Evolutionary conservation across 2,888 invertebrate species (phyloP), one percentile per base, ranked within the genome.

Genomic region (Phania funesta): DNA sequence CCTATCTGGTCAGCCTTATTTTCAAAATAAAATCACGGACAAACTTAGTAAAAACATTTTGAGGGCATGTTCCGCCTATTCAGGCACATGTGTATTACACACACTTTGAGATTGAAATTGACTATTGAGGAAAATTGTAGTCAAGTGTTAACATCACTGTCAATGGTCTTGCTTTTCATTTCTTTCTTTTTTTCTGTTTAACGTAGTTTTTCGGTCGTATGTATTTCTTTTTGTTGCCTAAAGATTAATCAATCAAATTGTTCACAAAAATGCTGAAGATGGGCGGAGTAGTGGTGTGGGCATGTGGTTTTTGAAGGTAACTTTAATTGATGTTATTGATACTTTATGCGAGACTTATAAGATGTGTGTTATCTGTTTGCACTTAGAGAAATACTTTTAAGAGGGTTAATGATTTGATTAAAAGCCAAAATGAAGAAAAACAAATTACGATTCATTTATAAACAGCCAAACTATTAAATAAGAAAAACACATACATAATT

Each of bases 231-330:
- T 80, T 70, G 18, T 70, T 75, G 70, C 64, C 68, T 32, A 35
- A 20, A 75, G 80, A 64, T 75, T 75, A 80, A 80, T 80, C 74
- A 70, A 80, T 80, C 80, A 80, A 80, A 48, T 70, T 48, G 64
- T 50, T 32, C 29, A 24, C 52, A 60, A 58, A 50, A 67, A 20
- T 54, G 29, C 74, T 58, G 62, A 48, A 64, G n/a, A 4, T 38
- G 4, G 9, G 4, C 4, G 11, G 11, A 38, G n/a, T 13, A n/a
- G 35, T n/a, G 13, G 35, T 16, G 58, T 13, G 44, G 35, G 58
- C 29, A 32, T 32, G 48, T 64, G 29, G 11, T 26, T 18, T 11
- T 5, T 22, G 5, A 32, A 32, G 54, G 54, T 67, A 18, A 54
- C 56, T 68, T 41, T 75, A 80, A 80, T 80, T 62, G 68, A 70